Base-by-base conservation (phyloP, 1,140 invertebrate genomes). In the Macrostomum lignano region DNA sequence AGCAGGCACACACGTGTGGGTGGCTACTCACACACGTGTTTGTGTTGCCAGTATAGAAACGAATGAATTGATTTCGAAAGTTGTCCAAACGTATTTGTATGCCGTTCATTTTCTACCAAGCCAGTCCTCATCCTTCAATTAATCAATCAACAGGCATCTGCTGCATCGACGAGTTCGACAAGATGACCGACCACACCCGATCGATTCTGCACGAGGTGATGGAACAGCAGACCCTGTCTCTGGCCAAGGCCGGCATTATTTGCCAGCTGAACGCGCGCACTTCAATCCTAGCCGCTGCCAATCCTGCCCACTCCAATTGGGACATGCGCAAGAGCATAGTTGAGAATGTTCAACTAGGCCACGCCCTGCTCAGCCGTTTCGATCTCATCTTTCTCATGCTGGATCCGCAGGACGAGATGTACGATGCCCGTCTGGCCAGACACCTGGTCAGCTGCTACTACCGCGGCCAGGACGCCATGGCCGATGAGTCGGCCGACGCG, bases 81-180 rank as follows among this genome's bases (percentile, higher is more conserved):
- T n/a, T n/a, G n/a, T n/a, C n/a, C n/a, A n/a, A n/a, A n/a, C n/a
- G n/a, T n/a, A n/a, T n/a, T n/a, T n/a, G n/a, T n/a, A n/a, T n/a
- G n/a, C n/a, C n/a, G n/a, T n/a, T n/a, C n/a, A n/a, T n/a, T n/a
- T n/a, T n/a, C n/a, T n/a, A n/a, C n/a, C n/a, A n/a, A n/a, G n/a
- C n/a, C n/a, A n/a, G n/a, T n/a, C n/a, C n/a, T n/a, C n/a, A n/a
- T n/a, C n/a, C n/a, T n/a, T n/a, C n/a, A n/a, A n/a, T n/a, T n/a
- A n/a, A n/a, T n/a, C n/a, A n/a, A n/a, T n/a, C n/a, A n/a, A n/a
- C n/a, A n/a, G n/a, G 91, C 22, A 76, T 98, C 35, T 98, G 91
- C 56, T 96, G 88, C 46, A 96, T 98, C 46, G 91, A 96, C 56
- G 91, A 98, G 55, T 98, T 98, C 55, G 88, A 98, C 56, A 98